Evolutionary conservation across 2,113 vertebrate genomes (phyloP).

Genomic region (Emberiza fucata): DNA sequence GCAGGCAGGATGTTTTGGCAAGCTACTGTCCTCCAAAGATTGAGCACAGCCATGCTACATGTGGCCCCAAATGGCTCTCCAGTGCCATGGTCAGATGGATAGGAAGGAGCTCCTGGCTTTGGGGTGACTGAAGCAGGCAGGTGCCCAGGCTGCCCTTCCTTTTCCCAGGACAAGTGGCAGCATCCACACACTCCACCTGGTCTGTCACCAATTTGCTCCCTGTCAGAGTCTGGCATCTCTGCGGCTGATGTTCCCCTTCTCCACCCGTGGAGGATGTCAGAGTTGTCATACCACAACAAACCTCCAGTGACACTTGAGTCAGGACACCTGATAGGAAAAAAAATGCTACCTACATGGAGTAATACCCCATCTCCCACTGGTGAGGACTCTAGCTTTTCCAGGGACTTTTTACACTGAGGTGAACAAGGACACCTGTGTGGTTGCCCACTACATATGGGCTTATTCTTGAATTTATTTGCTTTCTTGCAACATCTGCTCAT

Average conservation of each 20-base stretch:
- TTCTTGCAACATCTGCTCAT: background rate
- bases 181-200: fast-evolving
- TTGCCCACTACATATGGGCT: background rate
- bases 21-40: background rate
- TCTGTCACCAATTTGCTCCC: background rate
- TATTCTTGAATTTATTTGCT: background rate
- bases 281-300: background rate
- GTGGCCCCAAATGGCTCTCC: background rate
- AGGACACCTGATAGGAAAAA: background rate
- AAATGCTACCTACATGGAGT: background rate
- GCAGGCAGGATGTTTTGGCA: background rate
- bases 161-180: background rate
- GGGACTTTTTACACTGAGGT: background rate
- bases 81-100: background rate
- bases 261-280: fast-evolving
- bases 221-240: too few relatives aligned
- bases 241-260: background rate
- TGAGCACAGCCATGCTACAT: fast-evolving
- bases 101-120: background rate
- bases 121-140: background rate
- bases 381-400: background rate
- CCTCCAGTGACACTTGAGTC: background rate
- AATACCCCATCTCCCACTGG: background rate
- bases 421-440: background rate
- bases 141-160: background rate